These are phyloP conservation scores for Nasua narica DNA, from an alignment of 2,797 vertebrate genomes.

Conservation along the genomic window DNA sequence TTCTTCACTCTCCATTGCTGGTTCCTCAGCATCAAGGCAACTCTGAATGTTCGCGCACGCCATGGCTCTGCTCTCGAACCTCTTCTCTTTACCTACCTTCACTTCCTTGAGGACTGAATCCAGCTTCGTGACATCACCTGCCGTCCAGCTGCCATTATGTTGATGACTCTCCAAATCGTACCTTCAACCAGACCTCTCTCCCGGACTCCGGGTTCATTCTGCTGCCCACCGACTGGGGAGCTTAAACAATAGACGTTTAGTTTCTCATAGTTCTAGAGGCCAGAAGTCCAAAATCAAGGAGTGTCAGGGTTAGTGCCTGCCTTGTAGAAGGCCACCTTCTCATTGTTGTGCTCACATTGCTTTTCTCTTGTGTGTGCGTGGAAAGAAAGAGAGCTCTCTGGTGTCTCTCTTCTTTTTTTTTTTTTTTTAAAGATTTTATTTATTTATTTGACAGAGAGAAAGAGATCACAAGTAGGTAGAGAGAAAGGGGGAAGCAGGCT, in stretches of 20 bases:
- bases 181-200: constrained; percentile 5
- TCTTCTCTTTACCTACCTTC: neutral
- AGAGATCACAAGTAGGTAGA: too few species aligned
- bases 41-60: neutral
- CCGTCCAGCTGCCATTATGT: neutral
- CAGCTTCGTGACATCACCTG: neutral
- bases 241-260: neutral
- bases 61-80: neutral
- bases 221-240: neutral
- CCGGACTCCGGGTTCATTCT: neutral
- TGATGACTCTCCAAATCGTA: neutral
- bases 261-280: neutral
- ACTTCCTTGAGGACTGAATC: neutral
- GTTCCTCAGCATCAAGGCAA: neutral
- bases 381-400: neutral
- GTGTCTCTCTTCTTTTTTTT: too few species aligned
- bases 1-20: neutral
- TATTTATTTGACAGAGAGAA: too few species aligned
- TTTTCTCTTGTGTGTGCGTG: neutral
- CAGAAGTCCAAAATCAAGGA: neutral
- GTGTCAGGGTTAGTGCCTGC: neutral
- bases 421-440: too few species aligned
- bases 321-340: neutral
- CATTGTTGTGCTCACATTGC: neutral
- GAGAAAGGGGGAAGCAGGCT: too few species aligned